Conservation (phyloP, 2,113 vertebrate species). For the Anoura caudifer region DNA sequence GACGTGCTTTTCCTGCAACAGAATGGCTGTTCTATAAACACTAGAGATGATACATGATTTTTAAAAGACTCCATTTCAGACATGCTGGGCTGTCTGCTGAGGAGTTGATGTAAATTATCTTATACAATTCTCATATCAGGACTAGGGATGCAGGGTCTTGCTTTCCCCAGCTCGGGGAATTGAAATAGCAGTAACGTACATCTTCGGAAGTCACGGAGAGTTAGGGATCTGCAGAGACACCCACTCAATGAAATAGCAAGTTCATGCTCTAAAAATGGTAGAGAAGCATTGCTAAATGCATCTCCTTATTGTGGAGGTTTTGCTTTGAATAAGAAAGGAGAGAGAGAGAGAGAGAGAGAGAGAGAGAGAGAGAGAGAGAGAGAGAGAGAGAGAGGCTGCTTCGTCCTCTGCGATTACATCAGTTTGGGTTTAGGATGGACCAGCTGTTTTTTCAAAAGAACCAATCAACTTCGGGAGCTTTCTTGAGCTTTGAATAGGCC, state of each 20-base stretch:
- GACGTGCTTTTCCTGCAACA: too few relatives aligned
- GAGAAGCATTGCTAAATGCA: fast-evolving
- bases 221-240: too few relatives aligned
- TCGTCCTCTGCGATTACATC: too few relatives aligned
- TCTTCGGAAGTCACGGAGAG: background rate
- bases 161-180: background rate
- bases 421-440: too few relatives aligned
- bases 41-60: fast-evolving
- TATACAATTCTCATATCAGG: background rate
- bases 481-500: too few relatives aligned
- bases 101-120: background rate
- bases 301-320: background rate
- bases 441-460: too few relatives aligned
- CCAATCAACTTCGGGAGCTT: too few relatives aligned
- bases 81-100: background rate
- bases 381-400: background rate
- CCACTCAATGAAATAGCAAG: background rate
- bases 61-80: background rate
- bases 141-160: background rate
- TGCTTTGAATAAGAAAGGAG: background rate
- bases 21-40: background rate
- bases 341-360: background rate
- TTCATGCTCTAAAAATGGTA: background rate
- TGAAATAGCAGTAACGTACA: too few relatives aligned
- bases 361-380: too few relatives aligned